A percentile compares a stretch with the other conserved stretches of the same genome.
phyloP scores from a whole-genome alignment of 2,888 invertebrate species.

The Blastobasis lacticolella region DNA sequence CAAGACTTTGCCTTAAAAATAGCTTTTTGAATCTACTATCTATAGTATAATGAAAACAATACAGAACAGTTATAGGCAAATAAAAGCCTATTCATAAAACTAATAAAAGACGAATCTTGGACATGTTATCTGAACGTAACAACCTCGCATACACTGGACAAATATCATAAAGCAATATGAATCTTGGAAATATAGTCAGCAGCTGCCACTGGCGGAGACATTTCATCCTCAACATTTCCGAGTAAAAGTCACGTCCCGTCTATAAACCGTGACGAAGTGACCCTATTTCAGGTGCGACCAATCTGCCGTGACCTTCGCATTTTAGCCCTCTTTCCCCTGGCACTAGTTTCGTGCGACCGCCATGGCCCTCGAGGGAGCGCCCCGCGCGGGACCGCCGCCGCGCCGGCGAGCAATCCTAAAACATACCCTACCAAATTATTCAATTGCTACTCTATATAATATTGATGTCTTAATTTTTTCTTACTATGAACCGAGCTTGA shows the following conservation, averaged over 20 bases:
- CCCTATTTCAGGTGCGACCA: constrained; percentile 59
- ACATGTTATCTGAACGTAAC: background rate
- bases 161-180: constrained; percentile 24
- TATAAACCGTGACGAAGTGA: constrained; percentile 54
- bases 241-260: constrained; percentile 55
- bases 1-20: too few species aligned
- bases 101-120: too few species aligned
- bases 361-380: constrained; percentile 46
- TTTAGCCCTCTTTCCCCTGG: constrained; percentile 47
- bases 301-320: constrained; percentile 63
- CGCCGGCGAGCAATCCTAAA: constrained; percentile 34
- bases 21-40: too few species aligned
- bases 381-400: constrained; percentile 45
- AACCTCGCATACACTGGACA: constrained; percentile 20
- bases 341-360: constrained; percentile 49
- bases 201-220: constrained; percentile 2
- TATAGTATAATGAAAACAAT: too few species aligned
- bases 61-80: too few species aligned
- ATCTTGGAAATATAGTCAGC: constrained; percentile 2
- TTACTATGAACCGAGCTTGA: constrained; percentile 4
- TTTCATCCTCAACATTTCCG: constrained; percentile 38
- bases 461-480: constrained; percentile 36
- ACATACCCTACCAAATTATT: constrained; percentile 35
- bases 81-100: too few species aligned
- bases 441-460: constrained; percentile 29